Conservation (phyloP, 2,797 vertebrate species). For the Microctenopoma steveboyesi region DNA sequence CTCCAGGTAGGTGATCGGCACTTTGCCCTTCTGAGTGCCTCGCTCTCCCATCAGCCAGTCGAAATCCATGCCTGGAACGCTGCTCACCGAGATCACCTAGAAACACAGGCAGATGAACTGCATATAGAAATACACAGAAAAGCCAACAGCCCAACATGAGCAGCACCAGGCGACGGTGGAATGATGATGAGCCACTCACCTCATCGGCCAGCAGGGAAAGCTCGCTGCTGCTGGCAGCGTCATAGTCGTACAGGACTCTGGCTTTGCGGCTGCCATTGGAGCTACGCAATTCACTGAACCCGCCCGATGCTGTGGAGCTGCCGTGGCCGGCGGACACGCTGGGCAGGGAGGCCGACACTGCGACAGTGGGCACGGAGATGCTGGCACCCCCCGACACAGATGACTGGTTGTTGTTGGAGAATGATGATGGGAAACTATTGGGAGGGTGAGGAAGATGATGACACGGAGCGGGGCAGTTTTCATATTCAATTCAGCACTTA, state of each 20-base stretch:
- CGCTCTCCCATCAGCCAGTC: slow-evolving; percentile 99
- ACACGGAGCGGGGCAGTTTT: no score
- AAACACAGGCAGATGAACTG: slow-evolving; percentile 11
- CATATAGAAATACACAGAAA: no score
- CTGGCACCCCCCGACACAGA: slow-evolving; percentile 81
- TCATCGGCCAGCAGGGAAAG: slow-evolving; percentile 97
- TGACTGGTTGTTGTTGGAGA: slow-evolving; percentile 95
- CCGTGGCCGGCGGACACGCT: slow-evolving; percentile 81
- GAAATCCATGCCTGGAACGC: slow-evolving; percentile 94
- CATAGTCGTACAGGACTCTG: slow-evolving; percentile 98
- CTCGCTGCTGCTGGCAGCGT: slow-evolving; percentile 96
- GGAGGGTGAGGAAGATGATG: slow-evolving; percentile 13
- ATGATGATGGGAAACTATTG: slow-evolving; percentile 92
- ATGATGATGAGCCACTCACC: slow-evolving; percentile 76
- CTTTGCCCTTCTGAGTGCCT: slow-evolving; percentile 96
- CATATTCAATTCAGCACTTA: no score
- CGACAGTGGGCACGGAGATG: slow-evolving; percentile 85
- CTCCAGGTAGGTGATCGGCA: slow-evolving; percentile 99
- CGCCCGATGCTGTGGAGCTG: slow-evolving; percentile 79
- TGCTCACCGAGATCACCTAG: slow-evolving; percentile 96
- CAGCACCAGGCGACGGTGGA: no score
- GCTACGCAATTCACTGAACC: slow-evolving; percentile 89
- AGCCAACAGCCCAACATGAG: no score
- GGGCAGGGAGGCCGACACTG: slow-evolving; percentile 86
- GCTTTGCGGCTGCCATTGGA: slow-evolving; percentile 92